Percentiles rank a stretch among this genome's conserved stretches.
Evolutionary conservation across 2,113 vertebrate species (phyloP).

Genomic region (mouse (Mus musculus)): DNA sequence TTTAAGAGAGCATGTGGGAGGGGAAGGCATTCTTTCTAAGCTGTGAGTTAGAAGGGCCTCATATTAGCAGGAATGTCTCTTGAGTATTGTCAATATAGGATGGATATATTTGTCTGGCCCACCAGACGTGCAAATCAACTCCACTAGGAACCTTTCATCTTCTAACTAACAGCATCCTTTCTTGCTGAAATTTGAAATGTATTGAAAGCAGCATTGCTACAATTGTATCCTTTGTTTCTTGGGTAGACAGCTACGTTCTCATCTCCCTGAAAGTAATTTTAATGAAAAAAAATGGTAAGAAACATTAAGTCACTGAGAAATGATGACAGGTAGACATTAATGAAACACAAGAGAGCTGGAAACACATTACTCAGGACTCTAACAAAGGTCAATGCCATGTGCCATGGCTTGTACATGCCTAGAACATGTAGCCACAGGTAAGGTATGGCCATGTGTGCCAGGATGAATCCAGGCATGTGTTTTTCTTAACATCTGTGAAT

Average conservation of each 20-base stretch:
- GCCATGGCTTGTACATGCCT: background rate
- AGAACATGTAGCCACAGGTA: background rate
- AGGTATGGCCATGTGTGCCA: background rate
- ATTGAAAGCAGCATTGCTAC: background rate
- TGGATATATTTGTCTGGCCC: background rate
- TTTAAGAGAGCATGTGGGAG: background rate
- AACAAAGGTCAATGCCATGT: rapidly evolving
- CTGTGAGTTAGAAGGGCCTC: background rate
- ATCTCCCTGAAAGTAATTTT: conserved; percentile 16
- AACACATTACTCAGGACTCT: background rate
- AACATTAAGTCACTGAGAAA: background rate
- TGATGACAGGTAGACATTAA: background rate
- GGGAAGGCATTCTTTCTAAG: background rate
- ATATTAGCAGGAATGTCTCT: background rate
- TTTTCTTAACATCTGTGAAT: background rate
- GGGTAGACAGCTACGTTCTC: background rate
- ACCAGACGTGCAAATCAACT: too few species aligned
- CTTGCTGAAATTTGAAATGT: background rate
- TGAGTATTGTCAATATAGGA: background rate
- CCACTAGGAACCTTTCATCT: background rate
- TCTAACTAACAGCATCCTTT: background rate
- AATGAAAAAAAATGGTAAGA: background rate
- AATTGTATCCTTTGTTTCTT: background rate
- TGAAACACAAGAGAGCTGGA: background rate
- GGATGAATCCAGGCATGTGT: conserved; percentile 39